Conservation (phyloP, 1,140 invertebrate species). For the Armadillidium nasatum region DNA sequence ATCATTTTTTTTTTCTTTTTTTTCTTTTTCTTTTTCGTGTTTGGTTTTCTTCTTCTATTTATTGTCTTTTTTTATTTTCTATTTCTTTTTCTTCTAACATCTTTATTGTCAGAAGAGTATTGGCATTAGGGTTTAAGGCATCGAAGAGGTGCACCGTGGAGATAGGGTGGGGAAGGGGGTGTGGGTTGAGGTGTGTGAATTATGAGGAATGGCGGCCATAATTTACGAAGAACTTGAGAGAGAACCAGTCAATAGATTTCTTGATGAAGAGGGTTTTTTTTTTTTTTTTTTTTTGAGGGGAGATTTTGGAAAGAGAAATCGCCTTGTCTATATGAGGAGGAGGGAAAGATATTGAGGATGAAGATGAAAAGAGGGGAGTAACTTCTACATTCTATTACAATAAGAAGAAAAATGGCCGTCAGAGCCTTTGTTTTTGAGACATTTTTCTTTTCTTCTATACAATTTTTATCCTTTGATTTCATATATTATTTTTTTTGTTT, state of each 20-base stretch:
- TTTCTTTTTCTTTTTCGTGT: too few relatives aligned
- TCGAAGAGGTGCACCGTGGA: too few relatives aligned
- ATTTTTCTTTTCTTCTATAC: background rate
- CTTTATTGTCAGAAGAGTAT: too few relatives aligned
- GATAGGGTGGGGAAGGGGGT: background rate
- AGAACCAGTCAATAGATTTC: conserved; percentile 11
- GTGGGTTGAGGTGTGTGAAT: background rate
- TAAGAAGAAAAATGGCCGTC: background rate
- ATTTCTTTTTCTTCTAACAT: too few relatives aligned
- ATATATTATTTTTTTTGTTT: background rate
- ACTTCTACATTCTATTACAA: background rate
- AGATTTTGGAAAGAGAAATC: background rate
- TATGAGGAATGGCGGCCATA: conserved; percentile 2
- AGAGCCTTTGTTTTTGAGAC: background rate
- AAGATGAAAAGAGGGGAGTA: background rate
- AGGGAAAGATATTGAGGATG: background rate
- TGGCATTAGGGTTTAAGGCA: too few relatives aligned
- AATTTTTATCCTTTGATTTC: too few relatives aligned
- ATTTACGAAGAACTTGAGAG: background rate
- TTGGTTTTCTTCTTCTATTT: too few relatives aligned
- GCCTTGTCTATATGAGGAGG: conserved; percentile 4
- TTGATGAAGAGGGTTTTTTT: background rate
- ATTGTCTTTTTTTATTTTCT: too few relatives aligned
- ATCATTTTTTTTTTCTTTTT: too few relatives aligned
- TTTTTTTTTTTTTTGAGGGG: background rate